Evolutionary conservation across 2,888 invertebrate species (phyloP).

Genomic region (Eristalis pertinax): DNA sequence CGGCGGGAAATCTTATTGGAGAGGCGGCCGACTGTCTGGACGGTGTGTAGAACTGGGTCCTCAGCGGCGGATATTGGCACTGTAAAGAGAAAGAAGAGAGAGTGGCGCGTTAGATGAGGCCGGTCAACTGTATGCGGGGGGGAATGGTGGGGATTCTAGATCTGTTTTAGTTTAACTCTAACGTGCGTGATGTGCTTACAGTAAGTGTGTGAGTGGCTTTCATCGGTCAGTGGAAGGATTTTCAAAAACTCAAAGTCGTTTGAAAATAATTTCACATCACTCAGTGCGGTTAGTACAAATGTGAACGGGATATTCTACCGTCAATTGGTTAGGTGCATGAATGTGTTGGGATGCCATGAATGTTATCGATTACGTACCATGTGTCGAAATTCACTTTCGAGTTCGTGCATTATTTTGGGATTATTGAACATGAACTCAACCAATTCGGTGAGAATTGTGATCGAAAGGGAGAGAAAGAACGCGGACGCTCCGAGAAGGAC

Average conservation of each 20-base stretch:
- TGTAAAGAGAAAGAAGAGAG: conserved; percentile 77
- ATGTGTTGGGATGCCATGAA: background rate
- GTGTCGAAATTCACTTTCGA: conserved; percentile 79
- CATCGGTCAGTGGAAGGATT: background rate
- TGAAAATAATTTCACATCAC: background rate
- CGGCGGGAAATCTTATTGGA: conserved; percentile 88
- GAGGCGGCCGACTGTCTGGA: conserved; percentile 87
- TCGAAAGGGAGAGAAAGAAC: conserved; percentile 80
- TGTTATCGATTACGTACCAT: conserved; percentile 47
- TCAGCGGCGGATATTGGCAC: conserved; percentile 84
- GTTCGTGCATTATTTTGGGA: conserved; percentile 78
- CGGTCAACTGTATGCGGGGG: background rate
- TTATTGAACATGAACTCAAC: conserved; percentile 80
- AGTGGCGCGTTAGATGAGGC: background rate
- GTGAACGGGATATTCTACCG: background rate
- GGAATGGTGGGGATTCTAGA: too few species aligned
- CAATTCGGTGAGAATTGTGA: conserved; percentile 80
- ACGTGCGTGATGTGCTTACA: background rate
- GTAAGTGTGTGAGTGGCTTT: background rate
- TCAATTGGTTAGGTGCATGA: background rate
- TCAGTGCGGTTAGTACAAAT: too few species aligned
- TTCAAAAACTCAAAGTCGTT: background rate
- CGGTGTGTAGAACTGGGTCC: conserved; percentile 87
- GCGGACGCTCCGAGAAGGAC: conserved; percentile 80
- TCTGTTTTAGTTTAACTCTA: background rate